A percentile compares a stretch with the other conserved stretches of the same genome.
phyloP scores from a whole-genome alignment of 1,140 invertebrate genomes.

The Drosophila chauvacae region DNA sequence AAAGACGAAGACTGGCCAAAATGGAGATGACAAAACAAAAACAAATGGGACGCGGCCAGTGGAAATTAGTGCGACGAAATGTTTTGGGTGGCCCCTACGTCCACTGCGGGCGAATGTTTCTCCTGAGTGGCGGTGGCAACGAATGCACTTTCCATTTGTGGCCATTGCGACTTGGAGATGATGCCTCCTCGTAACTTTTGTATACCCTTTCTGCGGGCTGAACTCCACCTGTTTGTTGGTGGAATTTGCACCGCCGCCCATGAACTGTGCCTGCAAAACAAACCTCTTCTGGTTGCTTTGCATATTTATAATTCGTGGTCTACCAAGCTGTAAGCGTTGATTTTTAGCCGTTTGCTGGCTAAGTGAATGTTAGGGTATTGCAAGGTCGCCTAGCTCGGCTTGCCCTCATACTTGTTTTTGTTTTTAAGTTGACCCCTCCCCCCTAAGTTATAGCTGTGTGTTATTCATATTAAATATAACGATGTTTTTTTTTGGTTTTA shows the following conservation, averaged over 20 bases:
- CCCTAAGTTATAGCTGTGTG: conserved; percentile 30
- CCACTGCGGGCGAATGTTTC: not conserved
- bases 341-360: not conserved
- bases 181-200: conserved; percentile 67
- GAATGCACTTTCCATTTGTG: conserved; percentile 29
- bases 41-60: conserved; percentile 49
- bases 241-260: conserved; percentile 1
- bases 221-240: conserved; percentile 34
- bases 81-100: not conserved
- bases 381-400: conserved; percentile 27
- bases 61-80: conserved; percentile 19
- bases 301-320: not conserved
- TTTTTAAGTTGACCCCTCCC: conserved; percentile 51
- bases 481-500: conserved; percentile 60
- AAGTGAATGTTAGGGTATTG: conserved; percentile 40
- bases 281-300: not conserved
- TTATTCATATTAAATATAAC: conserved; percentile 79
- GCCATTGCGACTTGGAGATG: conserved; percentile 54
- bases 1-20: conserved; percentile 33
- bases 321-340: not conserved
- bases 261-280: conserved; percentile 1
- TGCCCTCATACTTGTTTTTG: conserved; percentile 48
- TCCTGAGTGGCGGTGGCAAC: not conserved
- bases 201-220: conserved; percentile 46
- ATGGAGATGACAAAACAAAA: conserved; percentile 52